These are phyloP conservation scores for Gymnocheta viridis DNA, from an alignment of 2,888 invertebrate genomes.

Conservation along the genomic window DNA sequence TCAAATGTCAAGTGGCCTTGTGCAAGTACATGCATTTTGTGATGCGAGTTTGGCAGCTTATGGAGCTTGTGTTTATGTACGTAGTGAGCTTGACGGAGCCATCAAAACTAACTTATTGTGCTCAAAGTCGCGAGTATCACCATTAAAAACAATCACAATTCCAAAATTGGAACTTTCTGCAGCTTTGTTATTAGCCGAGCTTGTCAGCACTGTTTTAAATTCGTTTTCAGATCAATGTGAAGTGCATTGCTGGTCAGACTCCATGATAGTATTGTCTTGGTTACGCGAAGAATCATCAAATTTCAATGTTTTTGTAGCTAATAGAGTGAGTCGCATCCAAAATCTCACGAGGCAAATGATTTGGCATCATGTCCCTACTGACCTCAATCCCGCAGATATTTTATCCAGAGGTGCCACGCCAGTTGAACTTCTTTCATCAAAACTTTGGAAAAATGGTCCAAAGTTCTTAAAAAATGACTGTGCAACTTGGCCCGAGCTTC, in stretches of 20 bases:
- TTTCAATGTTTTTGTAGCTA: background rate
- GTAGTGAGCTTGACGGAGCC: no score
- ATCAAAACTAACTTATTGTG: background rate
- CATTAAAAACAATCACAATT: conserved; percentile 53
- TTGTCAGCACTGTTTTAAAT: background rate
- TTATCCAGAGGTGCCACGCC: no score
- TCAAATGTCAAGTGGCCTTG: background rate
- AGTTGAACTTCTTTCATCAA: no score
- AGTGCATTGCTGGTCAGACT: conserved; percentile 61
- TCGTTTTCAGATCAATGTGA: background rate
- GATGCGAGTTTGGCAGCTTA: background rate
- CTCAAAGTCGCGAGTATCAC: conserved; percentile 36
- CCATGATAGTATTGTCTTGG: conserved; percentile 50
- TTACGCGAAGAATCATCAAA: no score
- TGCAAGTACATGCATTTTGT: background rate
- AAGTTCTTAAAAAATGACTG: background rate
- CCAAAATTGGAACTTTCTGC: conserved; percentile 66
- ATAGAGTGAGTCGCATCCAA: background rate
- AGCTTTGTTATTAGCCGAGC: conserved; percentile 14
- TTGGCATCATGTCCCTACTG: conserved; percentile 60
- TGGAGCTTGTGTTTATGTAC: no score
- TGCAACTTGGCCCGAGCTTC: conserved; percentile 2
- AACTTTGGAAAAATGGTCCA: no score
- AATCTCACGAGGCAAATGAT: no score
- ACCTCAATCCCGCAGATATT: conserved; percentile 24